Evolutionary conservation across 2,797 vertebrate genomes (phyloP), one percentile per base, ranked within the genome.

Genomic region (Crocodylus rhombifer): DNA sequence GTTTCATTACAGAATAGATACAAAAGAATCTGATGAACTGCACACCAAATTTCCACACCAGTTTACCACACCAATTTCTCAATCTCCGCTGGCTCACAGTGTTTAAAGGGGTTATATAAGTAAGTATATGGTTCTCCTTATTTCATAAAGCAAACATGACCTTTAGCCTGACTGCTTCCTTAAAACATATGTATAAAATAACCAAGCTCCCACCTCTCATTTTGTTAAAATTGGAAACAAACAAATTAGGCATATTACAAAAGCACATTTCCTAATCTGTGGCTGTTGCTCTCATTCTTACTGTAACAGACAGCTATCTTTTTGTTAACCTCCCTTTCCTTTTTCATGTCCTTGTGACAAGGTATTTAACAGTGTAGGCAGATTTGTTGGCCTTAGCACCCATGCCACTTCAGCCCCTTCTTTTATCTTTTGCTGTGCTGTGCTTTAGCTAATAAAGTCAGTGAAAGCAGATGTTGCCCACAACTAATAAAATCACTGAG

Each of bases 101-200:
- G 42, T 51, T 10, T 51, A 51, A 42, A 51, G 42, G 42, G 42
- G 42, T 51, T 9, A 51, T 51, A 73, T 89, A 88, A 93, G 88
- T 92, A 87, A 91, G 75, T 77, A 16, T 1, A 36, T 96, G 92
- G 95, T 91, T 92, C 93, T 95, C 30, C 15, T 77, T 82, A 76
- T 89, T 95, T 65, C 91, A 78, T 75, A n/a, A 94, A 95, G 25
- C 57, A 73, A 51, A 82, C 78, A 57, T 90, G 93, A 94, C 91
- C 88, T 95, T 91, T 89, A 82, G 75, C 85, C 89, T 82, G 88
- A 92, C 73, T 82, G 84, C 86, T 94, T 96, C 92, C 93, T 90
- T 89, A 95, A 90, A 89, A 79, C 82, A 83, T 92, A 91, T 69
- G 88, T 83, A 82, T 87, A 85, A 76, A 80, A 69, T 14, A 90